A percentile compares a stretch with the other conserved stretches of the same genome.
phyloP scores from a whole-genome alignment of 2,888 invertebrate genomes.

The Adineta ricciae region DNA sequence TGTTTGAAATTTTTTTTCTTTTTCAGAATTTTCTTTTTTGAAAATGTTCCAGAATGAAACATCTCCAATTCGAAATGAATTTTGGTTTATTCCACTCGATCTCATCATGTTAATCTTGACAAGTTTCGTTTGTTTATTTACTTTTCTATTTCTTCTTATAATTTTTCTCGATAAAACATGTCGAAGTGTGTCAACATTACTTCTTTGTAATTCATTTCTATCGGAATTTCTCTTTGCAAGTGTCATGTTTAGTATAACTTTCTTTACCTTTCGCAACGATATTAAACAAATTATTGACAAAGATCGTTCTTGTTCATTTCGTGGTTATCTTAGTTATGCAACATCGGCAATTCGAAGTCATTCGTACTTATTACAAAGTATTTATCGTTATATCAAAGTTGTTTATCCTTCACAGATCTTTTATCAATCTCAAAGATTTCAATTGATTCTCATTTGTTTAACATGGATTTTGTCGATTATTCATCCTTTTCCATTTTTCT shows the following conservation, averaged over 20 bases:
- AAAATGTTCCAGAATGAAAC: too few species aligned
- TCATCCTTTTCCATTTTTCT: background rate
- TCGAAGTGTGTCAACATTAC: background rate
- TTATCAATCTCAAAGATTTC: background rate
- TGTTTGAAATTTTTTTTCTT: too few species aligned
- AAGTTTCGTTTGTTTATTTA: background rate
- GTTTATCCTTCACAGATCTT: background rate
- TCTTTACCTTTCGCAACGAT: background rate
- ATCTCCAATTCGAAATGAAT: background rate
- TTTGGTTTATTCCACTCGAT: background rate
- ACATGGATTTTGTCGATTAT: background rate
- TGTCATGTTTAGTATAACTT: background rate
- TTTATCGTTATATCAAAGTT: background rate
- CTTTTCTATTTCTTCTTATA: background rate
- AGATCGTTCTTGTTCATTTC: background rate
- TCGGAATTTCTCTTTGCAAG: background rate
- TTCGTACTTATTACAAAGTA: background rate
- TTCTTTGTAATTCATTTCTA: background rate
- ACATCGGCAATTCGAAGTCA: background rate
- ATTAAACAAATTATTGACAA: background rate
- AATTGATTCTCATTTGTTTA: background rate
- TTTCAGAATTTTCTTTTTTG: too few species aligned
- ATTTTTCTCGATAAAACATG: background rate
- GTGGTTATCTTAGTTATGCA: background rate
- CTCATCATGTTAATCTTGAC: background rate